These are phyloP conservation scores for Psix sp. DNA, from an alignment of 1,140 invertebrate species.

Conservation along the genomic window DNA sequence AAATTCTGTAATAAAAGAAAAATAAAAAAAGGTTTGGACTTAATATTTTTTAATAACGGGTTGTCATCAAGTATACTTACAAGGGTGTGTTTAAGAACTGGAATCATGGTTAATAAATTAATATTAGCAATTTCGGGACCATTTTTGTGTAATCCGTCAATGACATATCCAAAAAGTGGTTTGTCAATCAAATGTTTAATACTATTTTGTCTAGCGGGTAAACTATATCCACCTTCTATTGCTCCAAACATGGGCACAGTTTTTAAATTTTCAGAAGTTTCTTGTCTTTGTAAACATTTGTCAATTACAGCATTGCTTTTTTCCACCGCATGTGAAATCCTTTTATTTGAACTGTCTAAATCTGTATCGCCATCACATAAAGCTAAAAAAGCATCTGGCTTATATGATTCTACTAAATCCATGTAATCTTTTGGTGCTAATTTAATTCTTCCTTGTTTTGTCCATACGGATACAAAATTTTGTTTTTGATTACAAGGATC, in stretches of 20 bases:
- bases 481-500: slow-evolving; percentile 83
- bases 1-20: slow-evolving; percentile 78
- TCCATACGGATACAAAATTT: slow-evolving; percentile 83
- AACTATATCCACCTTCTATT: slow-evolving; percentile 85
- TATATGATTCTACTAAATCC: slow-evolving; percentile 84
- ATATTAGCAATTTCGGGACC: slow-evolving; percentile 80
- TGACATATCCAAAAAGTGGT: slow-evolving; percentile 82
- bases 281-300: slow-evolving; percentile 79
- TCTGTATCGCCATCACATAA: slow-evolving; percentile 90
- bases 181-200: slow-evolving; percentile 80
- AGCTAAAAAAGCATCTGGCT: slow-evolving; percentile 87
- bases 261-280: slow-evolving; percentile 76
- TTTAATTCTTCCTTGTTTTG: slow-evolving; percentile 82
- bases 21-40: too few species aligned
- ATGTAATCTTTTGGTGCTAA: slow-evolving; percentile 83
- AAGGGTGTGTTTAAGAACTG: slow-evolving; percentile 80
- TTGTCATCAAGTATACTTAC: slow-evolving; percentile 64
- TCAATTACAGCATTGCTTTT: slow-evolving; percentile 80
- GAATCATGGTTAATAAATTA: slow-evolving; percentile 78
- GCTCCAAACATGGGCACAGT: slow-evolving; percentile 81
- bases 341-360: slow-evolving; percentile 81
- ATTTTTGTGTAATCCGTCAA: slow-evolving; percentile 89
- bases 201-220: slow-evolving; percentile 78
- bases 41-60: slow-evolving; percentile 62
- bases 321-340: slow-evolving; percentile 82